Evolutionary conservation across 2,888 invertebrate species (phyloP).

Genomic region (Drosophila emarginata): DNA sequence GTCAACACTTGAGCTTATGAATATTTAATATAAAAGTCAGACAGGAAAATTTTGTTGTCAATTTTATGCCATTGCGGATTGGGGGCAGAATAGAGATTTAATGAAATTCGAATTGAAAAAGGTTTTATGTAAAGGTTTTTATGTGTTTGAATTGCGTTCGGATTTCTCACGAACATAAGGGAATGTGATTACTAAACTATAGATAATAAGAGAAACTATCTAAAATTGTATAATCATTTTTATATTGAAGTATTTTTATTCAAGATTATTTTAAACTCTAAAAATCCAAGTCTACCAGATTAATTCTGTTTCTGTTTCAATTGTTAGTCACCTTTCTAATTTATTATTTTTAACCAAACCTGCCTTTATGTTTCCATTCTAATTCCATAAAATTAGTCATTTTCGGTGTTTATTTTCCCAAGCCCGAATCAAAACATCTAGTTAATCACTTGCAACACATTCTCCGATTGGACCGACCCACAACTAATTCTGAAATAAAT

Average conservation of each 20-base stretch:
- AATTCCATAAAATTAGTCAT: background rate
- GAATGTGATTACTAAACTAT: too few relatives aligned
- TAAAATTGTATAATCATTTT: too few relatives aligned
- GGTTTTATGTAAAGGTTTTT: background rate
- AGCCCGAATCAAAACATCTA: background rate
- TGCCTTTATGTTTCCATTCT: background rate
- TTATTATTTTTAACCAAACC: background rate
- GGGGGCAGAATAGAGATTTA: background rate
- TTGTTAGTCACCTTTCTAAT: too few relatives aligned
- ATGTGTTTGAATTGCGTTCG: background rate
- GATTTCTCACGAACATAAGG: background rate
- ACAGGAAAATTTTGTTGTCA: background rate
- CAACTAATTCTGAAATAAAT: constrained; percentile 17
- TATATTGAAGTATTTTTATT: too few relatives aligned
- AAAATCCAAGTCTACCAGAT: too few relatives aligned
- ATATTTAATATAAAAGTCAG: constrained; percentile 10
- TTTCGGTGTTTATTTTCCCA: background rate
- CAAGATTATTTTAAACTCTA: too few relatives aligned
- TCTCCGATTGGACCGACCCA: background rate
- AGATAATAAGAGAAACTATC: too few relatives aligned
- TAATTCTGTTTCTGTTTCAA: too few relatives aligned
- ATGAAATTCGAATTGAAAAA: background rate
- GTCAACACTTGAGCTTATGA: constrained; percentile 30
- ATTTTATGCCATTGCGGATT: constrained; percentile 14
- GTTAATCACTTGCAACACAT: background rate